Evolutionary conservation across 2,113 vertebrate species (phyloP).

Genomic region (Pyrgilauda ruficollis): DNA sequence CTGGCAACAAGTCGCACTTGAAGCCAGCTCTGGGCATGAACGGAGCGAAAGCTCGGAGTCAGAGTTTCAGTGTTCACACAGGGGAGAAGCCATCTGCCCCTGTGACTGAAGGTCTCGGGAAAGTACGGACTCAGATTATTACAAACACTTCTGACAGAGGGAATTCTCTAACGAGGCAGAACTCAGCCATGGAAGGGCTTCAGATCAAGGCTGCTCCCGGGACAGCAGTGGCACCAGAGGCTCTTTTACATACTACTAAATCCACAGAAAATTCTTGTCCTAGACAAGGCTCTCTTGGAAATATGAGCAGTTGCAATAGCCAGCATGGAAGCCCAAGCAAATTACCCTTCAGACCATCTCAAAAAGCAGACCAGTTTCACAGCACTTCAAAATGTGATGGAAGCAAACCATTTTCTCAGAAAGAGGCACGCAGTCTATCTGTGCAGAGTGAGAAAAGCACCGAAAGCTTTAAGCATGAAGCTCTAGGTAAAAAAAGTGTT

Average conservation of each 20-base stretch:
- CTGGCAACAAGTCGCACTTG: slow-evolving; percentile 80
- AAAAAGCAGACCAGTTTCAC: slow-evolving; percentile 62
- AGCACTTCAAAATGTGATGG: slow-evolving; percentile 40
- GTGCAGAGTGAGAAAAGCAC: slow-evolving; percentile 47
- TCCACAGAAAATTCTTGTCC: slow-evolving; percentile 37
- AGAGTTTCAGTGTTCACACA: slow-evolving; percentile 86
- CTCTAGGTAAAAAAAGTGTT: slow-evolving; percentile 48
- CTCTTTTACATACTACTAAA: slow-evolving; percentile 10
- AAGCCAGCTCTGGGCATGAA: slow-evolving; percentile 93
- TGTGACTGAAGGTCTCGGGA: slow-evolving; percentile 73
- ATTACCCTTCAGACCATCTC: slow-evolving; percentile 65
- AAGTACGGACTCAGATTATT: slow-evolving; percentile 89
- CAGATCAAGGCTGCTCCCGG: slow-evolving; percentile 59
- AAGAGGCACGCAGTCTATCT: slow-evolving; percentile 46
- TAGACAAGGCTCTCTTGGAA: slow-evolving; percentile 73
- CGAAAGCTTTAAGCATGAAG: slow-evolving; percentile 46
- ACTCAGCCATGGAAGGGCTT: slow-evolving; percentile 75
- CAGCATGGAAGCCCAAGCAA: slow-evolving; percentile 77
- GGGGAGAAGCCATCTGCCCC: slow-evolving; percentile 77
- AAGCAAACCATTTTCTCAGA: slow-evolving; percentile 58
- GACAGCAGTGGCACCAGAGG: slow-evolving; percentile 46
- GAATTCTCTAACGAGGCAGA: slow-evolving; percentile 84
- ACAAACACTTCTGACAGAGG: slow-evolving; percentile 90
- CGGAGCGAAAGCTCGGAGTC: slow-evolving; percentile 91
- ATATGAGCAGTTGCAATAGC: slow-evolving; percentile 61